phyloP scores from a whole-genome alignment of 2,113 vertebrate genomes.

The Passer montanus region DNA sequence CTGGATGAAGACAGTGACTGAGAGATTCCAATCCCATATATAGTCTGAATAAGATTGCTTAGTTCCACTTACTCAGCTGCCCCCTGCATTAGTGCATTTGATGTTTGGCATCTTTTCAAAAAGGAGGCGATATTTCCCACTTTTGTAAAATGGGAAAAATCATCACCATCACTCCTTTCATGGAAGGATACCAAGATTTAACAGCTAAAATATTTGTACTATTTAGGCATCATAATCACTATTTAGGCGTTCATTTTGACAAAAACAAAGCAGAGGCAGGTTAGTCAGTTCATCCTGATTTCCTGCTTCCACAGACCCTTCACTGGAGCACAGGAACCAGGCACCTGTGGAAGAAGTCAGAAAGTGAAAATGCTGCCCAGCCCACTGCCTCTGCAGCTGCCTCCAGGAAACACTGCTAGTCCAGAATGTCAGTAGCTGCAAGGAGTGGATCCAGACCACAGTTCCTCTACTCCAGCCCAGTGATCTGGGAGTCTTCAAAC shows the following conservation, averaged over 20 bases:
- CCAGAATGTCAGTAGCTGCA: not conserved
- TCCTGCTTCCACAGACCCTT: not conserved
- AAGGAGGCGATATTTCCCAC: not conserved
- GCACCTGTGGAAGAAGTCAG: not conserved
- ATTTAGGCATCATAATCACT: not conserved
- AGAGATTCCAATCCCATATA: not conserved
- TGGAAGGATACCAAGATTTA: accelerated
- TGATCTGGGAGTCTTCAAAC: not conserved
- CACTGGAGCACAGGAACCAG: not conserved
- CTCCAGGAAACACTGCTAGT: not conserved
- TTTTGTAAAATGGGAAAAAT: not conserved
- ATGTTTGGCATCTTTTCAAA: not conserved
- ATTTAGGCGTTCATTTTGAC: not conserved
- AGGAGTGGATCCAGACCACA: not conserved
- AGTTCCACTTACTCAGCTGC: not conserved
- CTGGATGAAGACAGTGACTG: not conserved
- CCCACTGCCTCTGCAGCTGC: not conserved
- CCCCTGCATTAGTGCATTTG: not conserved
- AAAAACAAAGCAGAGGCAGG: not conserved
- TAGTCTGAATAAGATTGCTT: not conserved
- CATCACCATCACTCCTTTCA: not conserved
- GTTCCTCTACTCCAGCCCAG: not conserved
- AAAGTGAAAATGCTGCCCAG: not conserved
- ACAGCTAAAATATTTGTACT: not conserved
- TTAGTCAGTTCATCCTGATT: not conserved